Percentiles rank a stretch among this genome's conserved stretches.
phyloP scores from a whole-genome alignment of 2,113 vertebrate genomes.

The Scophthalmus maximus region DNA sequence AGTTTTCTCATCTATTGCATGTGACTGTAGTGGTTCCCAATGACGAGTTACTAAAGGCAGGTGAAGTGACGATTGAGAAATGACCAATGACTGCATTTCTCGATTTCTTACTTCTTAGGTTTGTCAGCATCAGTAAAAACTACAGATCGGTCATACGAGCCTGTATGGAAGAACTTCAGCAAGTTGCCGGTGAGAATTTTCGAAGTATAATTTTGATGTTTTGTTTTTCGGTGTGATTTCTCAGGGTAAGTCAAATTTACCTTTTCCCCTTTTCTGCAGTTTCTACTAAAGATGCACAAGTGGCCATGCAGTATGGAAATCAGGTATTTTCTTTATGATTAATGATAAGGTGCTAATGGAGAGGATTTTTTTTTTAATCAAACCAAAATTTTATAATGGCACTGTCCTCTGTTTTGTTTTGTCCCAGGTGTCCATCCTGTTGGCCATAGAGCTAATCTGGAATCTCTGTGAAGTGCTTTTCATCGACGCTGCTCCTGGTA shows the following conservation, averaged over 20 bases:
- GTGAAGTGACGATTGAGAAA: background rate
- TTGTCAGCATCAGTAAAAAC: constrained; percentile 96
- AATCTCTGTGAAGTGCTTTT: constrained; percentile 98
- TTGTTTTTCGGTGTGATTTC: background rate
- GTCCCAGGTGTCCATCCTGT: constrained; percentile 90
- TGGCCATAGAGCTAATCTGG: constrained; percentile 97
- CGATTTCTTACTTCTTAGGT: constrained; percentile 78
- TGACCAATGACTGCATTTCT: background rate
- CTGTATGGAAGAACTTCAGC: constrained; percentile 95
- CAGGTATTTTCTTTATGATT: constrained; percentile 82
- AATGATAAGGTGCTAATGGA: too few species aligned
- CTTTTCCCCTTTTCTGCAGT: constrained; percentile 78
- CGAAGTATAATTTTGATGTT: too few species aligned
- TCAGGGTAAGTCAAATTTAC: background rate
- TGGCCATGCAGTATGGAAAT: constrained; percentile 84
- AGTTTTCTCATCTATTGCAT: constrained; percentile 28
- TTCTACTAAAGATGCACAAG: constrained; percentile 80
- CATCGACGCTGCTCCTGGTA: constrained; percentile 93
- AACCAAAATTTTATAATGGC: background rate
- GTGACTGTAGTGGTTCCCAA: background rate
- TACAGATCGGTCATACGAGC: constrained; percentile 96
- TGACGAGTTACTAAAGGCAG: background rate
- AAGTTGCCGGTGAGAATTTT: constrained; percentile 83
- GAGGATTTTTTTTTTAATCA: background rate
- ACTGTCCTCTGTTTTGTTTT: constrained; percentile 23